phyloP scores from a whole-genome alignment of 2,113 vertebrate genomes.

The Oreochromis niloticus region DNA sequence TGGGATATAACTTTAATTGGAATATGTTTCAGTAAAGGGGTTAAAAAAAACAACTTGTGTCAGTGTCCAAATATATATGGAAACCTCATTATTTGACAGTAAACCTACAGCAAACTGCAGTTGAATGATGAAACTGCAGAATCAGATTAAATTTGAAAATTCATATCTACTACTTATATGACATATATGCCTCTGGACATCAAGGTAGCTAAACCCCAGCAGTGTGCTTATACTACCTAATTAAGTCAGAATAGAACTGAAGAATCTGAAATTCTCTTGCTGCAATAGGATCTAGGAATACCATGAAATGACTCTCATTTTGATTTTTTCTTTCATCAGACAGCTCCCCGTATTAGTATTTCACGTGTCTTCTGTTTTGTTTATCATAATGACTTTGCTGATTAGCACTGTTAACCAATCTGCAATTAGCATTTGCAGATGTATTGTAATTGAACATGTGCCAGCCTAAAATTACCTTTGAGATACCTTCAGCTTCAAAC shows the following conservation, averaged over 20 bases:
- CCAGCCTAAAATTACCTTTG: constrained; percentile 19
- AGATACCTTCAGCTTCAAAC: not conserved
- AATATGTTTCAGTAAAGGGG: not conserved
- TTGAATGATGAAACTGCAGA: not conserved
- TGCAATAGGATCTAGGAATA: not conserved
- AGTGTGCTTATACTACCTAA: not conserved
- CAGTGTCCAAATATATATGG: not conserved
- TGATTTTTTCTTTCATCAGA: not conserved
- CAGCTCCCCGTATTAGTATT: not conserved
- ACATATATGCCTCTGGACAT: not conserved
- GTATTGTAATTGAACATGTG: constrained; percentile 30
- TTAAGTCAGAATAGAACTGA: not conserved
- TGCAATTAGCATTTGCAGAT: constrained; percentile 37
- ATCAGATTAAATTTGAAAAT: not conserved
- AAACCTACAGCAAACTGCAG: not conserved
- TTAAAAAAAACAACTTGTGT: not conserved
- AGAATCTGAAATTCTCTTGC: fast-evolving
- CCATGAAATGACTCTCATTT: not conserved
- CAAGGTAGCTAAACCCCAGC: not conserved
- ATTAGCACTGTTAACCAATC: constrained; percentile 12
- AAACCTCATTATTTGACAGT: not conserved
- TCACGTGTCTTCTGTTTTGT: constrained; percentile 15
- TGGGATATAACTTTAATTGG: not conserved
- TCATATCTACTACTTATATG: not conserved
- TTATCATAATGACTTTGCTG: constrained; percentile 32